A percentile compares a stretch with the other conserved stretches of the same genome.
These are phyloP conservation scores for Lucinisca nassula DNA, from an alignment of 2,888 invertebrate genomes.

Conservation along the genomic window DNA sequence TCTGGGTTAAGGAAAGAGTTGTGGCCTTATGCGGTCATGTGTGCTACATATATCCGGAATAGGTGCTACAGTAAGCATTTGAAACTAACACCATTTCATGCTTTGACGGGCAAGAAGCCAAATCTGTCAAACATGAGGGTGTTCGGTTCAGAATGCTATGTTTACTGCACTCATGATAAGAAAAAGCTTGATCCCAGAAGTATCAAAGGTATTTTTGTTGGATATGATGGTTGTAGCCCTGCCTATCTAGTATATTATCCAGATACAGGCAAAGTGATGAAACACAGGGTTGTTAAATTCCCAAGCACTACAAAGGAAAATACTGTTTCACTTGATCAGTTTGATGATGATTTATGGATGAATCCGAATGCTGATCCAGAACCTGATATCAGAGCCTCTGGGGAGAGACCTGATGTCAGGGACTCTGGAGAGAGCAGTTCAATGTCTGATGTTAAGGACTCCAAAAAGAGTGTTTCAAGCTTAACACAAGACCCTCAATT, in stretches of 20 bases:
- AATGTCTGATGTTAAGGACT: constrained; percentile 4
- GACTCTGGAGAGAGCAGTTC: neutral
- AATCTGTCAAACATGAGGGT: no score
- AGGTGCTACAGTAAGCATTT: no score
- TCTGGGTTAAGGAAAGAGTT: no score
- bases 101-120: no score
- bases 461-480: neutral
- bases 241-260: constrained; percentile 50
- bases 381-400: neutral
- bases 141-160: no score
- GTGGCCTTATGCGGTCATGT: no score
- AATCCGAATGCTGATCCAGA: neutral
- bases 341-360: constrained; percentile 3
- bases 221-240: constrained; percentile 51
- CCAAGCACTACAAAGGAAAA: neutral
- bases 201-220: constrained; percentile 56
- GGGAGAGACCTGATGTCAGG: constrained; percentile 5
- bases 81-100: no score
- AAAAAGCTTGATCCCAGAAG: no score
- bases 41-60: no score
- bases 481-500: neutral
- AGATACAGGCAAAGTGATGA: constrained; percentile 33
- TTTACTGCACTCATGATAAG: no score
- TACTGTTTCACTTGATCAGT: neutral
- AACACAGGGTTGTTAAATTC: constrained; percentile 37